Evolutionary conservation across 2,113 vertebrate species (phyloP).

Genomic region (Zonotrichia leucophrys): DNA sequence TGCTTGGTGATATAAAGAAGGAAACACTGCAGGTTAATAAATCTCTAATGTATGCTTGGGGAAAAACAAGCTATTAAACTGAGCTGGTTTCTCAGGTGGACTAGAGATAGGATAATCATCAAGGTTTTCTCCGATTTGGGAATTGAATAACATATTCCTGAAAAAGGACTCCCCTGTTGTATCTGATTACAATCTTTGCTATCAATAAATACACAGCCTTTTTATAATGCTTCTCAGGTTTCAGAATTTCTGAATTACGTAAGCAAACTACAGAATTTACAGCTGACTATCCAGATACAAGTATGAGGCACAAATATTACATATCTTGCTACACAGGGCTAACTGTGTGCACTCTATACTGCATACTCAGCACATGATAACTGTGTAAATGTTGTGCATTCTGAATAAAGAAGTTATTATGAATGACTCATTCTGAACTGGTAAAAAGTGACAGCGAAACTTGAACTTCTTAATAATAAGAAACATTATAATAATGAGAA

Average conservation of each 20-base stretch:
- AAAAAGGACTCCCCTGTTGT: not conserved
- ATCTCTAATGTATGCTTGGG: not conserved
- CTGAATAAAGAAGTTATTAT: not conserved
- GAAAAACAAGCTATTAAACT: conserved; percentile 11
- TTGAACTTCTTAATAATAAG: not conserved
- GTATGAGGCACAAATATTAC: not conserved
- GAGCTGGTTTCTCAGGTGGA: not conserved
- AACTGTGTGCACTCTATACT: not conserved
- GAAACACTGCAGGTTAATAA: not conserved
- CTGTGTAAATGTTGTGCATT: not conserved
- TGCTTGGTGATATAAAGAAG: not conserved
- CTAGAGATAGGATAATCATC: not conserved
- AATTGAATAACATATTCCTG: not conserved
- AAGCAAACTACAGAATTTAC: not conserved
- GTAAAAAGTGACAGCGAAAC: not conserved
- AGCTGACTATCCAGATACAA: not conserved
- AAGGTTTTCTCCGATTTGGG: not conserved
- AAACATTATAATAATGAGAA: not conserved
- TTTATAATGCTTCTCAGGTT: not conserved
- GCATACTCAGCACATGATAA: not conserved
- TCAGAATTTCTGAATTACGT: not conserved
- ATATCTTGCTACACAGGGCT: not conserved
- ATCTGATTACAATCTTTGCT: not conserved
- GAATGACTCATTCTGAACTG: not conserved
- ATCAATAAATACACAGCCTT: not conserved